A percentile compares a stretch with the other conserved stretches of the same genome.
These are phyloP conservation scores for Adoxophyes honmai DNA, from an alignment of 1,140 invertebrate species.

Conservation along the genomic window DNA sequence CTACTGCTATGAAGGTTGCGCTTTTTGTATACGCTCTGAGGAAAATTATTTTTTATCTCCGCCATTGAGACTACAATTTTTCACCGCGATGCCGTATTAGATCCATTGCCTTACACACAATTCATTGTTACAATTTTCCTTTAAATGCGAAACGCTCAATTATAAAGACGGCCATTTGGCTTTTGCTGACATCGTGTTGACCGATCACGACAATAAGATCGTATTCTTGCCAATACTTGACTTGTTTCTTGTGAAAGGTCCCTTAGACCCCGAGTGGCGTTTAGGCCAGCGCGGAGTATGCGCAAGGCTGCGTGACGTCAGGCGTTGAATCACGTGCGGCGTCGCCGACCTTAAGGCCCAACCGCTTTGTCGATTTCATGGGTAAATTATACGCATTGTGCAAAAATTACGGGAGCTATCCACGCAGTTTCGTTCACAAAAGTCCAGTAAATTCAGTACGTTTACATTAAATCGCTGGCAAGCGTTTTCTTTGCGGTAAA, in stretches of 20 bases:
- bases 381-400: slow-evolving; percentile 5
- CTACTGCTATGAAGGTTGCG: background rate
- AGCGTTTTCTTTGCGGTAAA: too few species aligned
- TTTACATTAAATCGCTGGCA: too few species aligned
- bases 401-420: slow-evolving; percentile 3
- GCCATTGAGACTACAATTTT: background rate
- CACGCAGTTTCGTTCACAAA: too few species aligned
- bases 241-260: background rate
- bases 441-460: too few species aligned
- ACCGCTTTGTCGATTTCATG: slow-evolving; percentile 9
- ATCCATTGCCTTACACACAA: too few species aligned
- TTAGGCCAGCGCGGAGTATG: background rate
- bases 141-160: background rate
- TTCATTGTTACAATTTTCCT: too few species aligned
- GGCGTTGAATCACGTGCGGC: slow-evolving; percentile 7
- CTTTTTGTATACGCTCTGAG: background rate
- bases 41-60: background rate
- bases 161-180: background rate
- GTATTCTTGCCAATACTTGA: background rate
- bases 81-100: background rate
- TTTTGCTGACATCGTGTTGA: background rate
- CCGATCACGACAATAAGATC: slow-evolving; percentile 6
- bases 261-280: background rate
- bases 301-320: slow-evolving; percentile 14
- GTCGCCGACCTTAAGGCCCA: slow-evolving; percentile 11